phyloP scores from a whole-genome alignment of 2,888 invertebrate genomes.

The Pilophorus perplexus region DNA sequence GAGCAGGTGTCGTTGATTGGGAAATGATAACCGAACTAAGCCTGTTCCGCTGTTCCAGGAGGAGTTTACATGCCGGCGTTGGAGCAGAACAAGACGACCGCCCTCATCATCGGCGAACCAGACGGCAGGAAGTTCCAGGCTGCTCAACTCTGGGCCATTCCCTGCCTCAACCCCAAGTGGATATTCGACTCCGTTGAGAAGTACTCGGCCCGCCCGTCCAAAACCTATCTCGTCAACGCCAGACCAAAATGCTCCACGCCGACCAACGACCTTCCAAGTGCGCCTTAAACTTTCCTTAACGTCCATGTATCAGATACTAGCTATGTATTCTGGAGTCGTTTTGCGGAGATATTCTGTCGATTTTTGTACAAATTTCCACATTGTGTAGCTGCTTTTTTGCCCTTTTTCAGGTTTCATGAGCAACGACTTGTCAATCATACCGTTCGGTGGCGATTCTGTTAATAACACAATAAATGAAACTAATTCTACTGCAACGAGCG shows the following conservation, averaged over 20 bases:
- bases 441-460: constrained; percentile 6
- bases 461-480: constrained; percentile 41
- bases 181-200: constrained; percentile 70
- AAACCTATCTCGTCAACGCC: constrained; percentile 58
- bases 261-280: constrained; percentile 54
- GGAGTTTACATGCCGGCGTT: constrained; percentile 60
- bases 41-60: constrained; percentile 56
- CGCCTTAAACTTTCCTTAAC: too few species aligned
- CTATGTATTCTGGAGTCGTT: too few species aligned
- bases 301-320: too few species aligned
- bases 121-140: constrained; percentile 70
- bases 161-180: constrained; percentile 76
- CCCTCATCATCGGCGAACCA: constrained; percentile 57
- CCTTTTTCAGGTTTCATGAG: constrained; percentile 43
- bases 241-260: constrained; percentile 70
- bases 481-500: constrained; percentile 32
- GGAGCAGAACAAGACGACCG: constrained; percentile 56
- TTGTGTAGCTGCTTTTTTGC: too few species aligned
- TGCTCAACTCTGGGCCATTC: constrained; percentile 60
- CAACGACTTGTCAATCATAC: constrained; percentile 41
- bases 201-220: constrained; percentile 66
- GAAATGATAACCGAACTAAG: too few species aligned
- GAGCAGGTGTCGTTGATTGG: too few species aligned
- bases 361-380: too few species aligned
- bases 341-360: too few species aligned